phyloP scores from a whole-genome alignment of 2,888 invertebrate species.

The Cybosia mesomella region DNA sequence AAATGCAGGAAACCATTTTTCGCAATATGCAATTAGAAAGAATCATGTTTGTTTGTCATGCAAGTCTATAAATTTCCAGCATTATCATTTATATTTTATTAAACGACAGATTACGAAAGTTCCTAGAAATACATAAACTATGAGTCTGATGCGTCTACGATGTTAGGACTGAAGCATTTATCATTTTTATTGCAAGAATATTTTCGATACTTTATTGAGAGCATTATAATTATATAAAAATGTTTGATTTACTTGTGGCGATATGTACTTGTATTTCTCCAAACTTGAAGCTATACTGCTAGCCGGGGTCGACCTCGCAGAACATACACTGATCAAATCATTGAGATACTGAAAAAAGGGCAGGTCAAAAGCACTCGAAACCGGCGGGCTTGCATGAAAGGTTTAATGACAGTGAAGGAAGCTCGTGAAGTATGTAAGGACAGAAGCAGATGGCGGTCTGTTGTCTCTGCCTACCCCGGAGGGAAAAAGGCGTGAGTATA shows the following conservation, averaged over 20 bases:
- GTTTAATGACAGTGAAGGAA: no score
- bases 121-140: slow-evolving; percentile 44
- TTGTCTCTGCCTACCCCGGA: no score
- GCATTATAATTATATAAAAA: not conserved
- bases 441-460: no score
- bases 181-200: slow-evolving; percentile 28
- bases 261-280: not conserved
- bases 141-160: slow-evolving; percentile 31
- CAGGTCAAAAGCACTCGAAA: no score
- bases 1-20: slow-evolving; percentile 59
- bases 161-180: slow-evolving; percentile 34
- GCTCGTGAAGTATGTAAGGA: no score
- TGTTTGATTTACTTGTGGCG: slow-evolving; percentile 3
- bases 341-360: no score
- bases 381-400: no score
- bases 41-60: slow-evolving; percentile 73
- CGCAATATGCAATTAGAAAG: slow-evolving; percentile 55
- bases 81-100: slow-evolving; percentile 55
- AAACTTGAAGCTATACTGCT: not conserved
- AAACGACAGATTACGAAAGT: slow-evolving; percentile 54
- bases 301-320: no score
- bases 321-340: no score
- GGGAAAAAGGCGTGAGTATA: no score
- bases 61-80: slow-evolving; percentile 67
- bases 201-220: slow-evolving; percentile 17